Evolutionary conservation across 2,797 vertebrate genomes (phyloP), one percentile per base, ranked within the genome.

Genomic region (Megaceryle alcyon): DNA sequence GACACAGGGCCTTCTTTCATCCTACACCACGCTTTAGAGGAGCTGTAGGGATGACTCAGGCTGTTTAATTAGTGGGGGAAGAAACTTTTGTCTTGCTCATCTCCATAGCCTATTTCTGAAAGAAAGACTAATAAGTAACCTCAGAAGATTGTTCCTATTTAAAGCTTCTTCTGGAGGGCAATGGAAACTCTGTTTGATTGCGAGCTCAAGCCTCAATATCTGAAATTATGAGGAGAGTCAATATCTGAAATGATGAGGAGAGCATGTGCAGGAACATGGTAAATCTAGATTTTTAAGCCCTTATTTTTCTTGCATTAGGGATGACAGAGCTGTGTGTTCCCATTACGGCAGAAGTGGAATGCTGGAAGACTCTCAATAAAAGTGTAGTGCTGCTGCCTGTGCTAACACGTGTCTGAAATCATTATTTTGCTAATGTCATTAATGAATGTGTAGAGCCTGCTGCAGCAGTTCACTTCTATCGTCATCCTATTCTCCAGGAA

Each of bases 381-480:
- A 88, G 41, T 1, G 33, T 49, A 72, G 9, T 8, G 28, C 43
- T 86, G 57, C 56, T 88, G 41, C n/a, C 61, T 41, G 39, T 49
- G 71, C 78, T 92, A 79, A 72, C 39, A 78, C 68, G 26, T 12
- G 23, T 92, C 90, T 81, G 71, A 57, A 78, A 57, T 61, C 35
- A 31, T 90, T 86, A 64, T 89, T 83, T 73, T 89, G 48, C 65
- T 96, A 96, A 96, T 94, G 56, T 51, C 71, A 33, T 66, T 95
- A 96, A 96, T 95, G 90, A 96, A 95, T 88, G 93, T 93, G 77
- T 88, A 86, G 84, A 94, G 79, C 53, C 90, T 14, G 53, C 57
- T 84, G 83, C 33, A 88, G 73, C 78, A 78, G 29, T 85, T 90
- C 73, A 33, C 54, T 87, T 85, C 60, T 91, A 59, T 94, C 44